Conservation (phyloP, 2,888 invertebrate species). For the Plagodis dolabraria region DNA sequence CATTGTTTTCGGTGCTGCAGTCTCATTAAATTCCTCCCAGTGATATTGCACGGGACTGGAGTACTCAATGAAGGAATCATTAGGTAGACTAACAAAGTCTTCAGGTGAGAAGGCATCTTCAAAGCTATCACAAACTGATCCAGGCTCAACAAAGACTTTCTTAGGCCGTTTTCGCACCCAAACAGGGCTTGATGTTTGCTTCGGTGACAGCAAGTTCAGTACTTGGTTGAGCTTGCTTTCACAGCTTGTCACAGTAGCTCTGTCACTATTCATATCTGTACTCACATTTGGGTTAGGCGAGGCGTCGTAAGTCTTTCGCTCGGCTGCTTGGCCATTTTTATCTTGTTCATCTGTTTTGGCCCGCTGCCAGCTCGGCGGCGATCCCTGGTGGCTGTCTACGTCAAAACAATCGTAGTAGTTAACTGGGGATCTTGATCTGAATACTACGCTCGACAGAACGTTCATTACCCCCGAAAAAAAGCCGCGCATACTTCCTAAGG, state of each 20-base stretch:
- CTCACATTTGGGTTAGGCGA: conserved; percentile 44
- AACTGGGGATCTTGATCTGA: conserved; percentile 54
- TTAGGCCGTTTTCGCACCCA: conserved; percentile 50
- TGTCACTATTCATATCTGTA: conserved; percentile 60
- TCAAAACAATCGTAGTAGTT: conserved; percentile 56
- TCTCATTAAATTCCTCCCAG: conserved; percentile 47
- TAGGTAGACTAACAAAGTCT: conserved; percentile 58
- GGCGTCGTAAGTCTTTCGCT: conserved; percentile 44
- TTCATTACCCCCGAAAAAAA: conserved; percentile 70
- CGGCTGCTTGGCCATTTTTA: conserved; percentile 52
- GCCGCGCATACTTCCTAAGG: conserved; percentile 59
- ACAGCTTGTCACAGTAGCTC: conserved; percentile 59
- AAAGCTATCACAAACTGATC: conserved; percentile 62
- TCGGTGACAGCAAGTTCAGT: conserved; percentile 51
- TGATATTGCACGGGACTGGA: conserved; percentile 53
- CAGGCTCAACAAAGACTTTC: conserved; percentile 61
- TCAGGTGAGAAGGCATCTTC: conserved; percentile 72
- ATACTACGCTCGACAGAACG: conserved; percentile 63
- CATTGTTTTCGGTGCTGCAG: conserved; percentile 55
- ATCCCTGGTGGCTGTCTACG: conserved; percentile 50
- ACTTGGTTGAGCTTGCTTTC: conserved; percentile 69
- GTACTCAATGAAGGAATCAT: conserved; percentile 54
- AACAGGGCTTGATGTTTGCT: conserved; percentile 42
- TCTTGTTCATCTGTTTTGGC: conserved; percentile 70
- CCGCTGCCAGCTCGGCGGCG: conserved; percentile 59